Base-by-base conservation (phyloP, 1,140 invertebrate species). In the Bombus vancouverensis region DNA sequence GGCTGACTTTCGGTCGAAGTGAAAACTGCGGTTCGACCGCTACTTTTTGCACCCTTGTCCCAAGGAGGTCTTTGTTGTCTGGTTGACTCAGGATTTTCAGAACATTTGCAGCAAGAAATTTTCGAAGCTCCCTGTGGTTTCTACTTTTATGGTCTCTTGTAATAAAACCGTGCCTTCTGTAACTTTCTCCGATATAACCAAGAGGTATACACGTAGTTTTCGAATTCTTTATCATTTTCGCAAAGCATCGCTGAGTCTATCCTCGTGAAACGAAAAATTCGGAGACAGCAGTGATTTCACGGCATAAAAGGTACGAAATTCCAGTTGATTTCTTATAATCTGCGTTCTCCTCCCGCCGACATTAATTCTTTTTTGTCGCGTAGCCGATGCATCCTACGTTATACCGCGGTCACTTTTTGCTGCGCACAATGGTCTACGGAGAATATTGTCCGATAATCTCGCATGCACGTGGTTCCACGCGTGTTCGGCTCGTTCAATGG, bases 361-460 rank as follows among this genome's bases (percentile, higher is more conserved):
- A 85, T 62, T 53, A 53, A 53, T 53, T n/a, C 28, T 62, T 83
- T 77, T 73, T 86, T 76, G 68, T 53, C 66, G 47, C 76, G 32
- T 62, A 47, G 59, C 42, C 78, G 32, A 42, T 74, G 78, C 78
- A 74, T 70, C 83, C 62, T 37, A 70, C 39, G 37, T 66, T 71
- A 42, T 44, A 53, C 42, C 44, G 83, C 70, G 80, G 62, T 76
- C 80, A 82, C 65, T 79, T 84, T 84, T 84, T 84, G 74, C 62
- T n/a, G 62, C 3, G 32, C 59, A 84, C 66, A 84, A 84, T 79
- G 76, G 82, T 39, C 53, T 32, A 79, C 75, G 75, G 18, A 62
- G 82, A 72, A 79, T 84, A 84, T 84, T 76, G 82, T 71, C 47
- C 75, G 82, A 84, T 84, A 84, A 84, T 84, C 82, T 84, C 82